Base-by-base conservation (phyloP, 2,888 invertebrate species). In the Micropterix aruncella region DNA sequence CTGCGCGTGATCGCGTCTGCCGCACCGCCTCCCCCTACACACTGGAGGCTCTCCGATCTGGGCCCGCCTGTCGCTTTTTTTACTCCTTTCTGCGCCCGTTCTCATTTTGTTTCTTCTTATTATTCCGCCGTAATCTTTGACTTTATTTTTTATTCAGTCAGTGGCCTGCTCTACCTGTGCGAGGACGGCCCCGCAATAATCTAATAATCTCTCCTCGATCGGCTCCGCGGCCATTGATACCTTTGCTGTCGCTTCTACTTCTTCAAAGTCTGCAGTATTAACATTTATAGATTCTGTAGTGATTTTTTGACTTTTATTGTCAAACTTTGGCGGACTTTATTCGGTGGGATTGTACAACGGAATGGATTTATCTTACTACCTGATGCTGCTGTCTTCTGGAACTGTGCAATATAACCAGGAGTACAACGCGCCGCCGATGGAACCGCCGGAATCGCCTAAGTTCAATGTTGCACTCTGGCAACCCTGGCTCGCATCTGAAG, bases 51-150 rank as follows among this genome's bases (percentile, higher is more conserved):
- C n/a, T n/a, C n/a, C n/a, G n/a, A n/a, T n/a, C n/a, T n/a, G n/a
- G n/a, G 65, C 66, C 65, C 68, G 69, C 66, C 67, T 68, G 64
- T 66, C 63, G 66, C 67, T 62, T 65, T 66, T 62, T 68, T 63
- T 61, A 60, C 64, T 66, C 69, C 66, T 48, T 69, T 66, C 63
- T 40, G 38, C 66, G 66, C 66, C 54, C 65, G 61, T 63, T 57
- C 65, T 61, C 64, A 68, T 70, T 70, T 70, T 68, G 69, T 71
- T 27, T 70, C 68, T 67, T 69, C 70, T 70, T 70, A 70, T 71
- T 70, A 70, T 70, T 70, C 70, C 70, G 66, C 69, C 70, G 70
- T 71, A 70, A 71, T 70, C 66, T 65, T 67, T 68, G 67, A 68
- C 65, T 62, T 67, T 62, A 63, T 67, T 70, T 70, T 70, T 70